These are phyloP conservation scores for Hirtodrosophila duncani DNA, from an alignment of 2,888 invertebrate species.

Conservation along the genomic window DNA sequence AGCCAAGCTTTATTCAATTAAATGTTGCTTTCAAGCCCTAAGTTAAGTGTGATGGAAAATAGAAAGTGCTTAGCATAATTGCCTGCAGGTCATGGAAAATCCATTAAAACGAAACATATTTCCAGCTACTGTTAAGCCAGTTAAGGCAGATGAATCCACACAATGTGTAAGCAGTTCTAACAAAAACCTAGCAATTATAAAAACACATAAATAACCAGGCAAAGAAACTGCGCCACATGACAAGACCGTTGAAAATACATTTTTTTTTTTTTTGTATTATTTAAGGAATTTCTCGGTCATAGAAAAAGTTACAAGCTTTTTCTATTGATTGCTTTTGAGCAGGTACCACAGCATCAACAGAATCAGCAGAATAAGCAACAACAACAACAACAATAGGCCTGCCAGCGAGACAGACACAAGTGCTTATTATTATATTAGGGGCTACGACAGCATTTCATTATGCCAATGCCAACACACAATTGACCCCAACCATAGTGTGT, in stretches of 20 bases:
- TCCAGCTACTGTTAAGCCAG: conserved; percentile 33
- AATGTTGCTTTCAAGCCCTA: conserved; percentile 44
- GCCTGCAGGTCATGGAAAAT: conserved; percentile 34
- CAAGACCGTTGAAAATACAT: conserved; percentile 19
- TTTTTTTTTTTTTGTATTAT: conserved; percentile 15
- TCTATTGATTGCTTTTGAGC: conserved; percentile 35
- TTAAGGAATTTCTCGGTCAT: conserved; percentile 18
- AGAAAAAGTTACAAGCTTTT: conserved; percentile 37
- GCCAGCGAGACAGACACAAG: conserved; percentile 27
- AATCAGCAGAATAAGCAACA: conserved; percentile 1
- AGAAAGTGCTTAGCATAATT: conserved; percentile 57
- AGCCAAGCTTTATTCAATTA: conserved; percentile 52
- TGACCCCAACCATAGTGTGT: conserved; percentile 44
- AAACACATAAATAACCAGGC: conserved; percentile 42
- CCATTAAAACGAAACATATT: conserved; percentile 39
- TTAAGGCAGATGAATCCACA: not conserved
- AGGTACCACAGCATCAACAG: not conserved
- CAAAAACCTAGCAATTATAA: conserved; percentile 43
- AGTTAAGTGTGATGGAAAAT: conserved; percentile 27
- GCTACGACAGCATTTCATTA: conserved; percentile 55
- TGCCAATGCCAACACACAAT: conserved; percentile 52
- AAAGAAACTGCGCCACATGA: conserved; percentile 22
- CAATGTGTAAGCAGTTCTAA: not conserved
- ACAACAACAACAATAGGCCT: conserved; percentile 1
- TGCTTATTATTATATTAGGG: conserved; percentile 67